Evolutionary conservation across 2,888 invertebrate species (phyloP).

Genomic region (Coremacera marginata): DNA sequence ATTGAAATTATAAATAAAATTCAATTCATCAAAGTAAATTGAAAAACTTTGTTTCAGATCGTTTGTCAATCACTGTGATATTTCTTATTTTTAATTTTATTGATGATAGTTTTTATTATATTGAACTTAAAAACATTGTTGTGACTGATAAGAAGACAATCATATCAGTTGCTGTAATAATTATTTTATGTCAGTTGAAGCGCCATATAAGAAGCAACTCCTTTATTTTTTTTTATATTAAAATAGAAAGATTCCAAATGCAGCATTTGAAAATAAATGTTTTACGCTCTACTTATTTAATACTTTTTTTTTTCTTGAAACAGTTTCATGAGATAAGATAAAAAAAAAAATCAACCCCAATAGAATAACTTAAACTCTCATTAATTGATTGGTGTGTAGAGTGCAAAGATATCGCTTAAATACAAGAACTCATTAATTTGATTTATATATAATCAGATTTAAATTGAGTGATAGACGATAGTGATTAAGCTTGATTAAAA

Average conservation of each 20-base stretch:
- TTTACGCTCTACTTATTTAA: background rate
- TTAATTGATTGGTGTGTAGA: too few species aligned
- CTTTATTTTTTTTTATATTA: background rate
- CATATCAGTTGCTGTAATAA: background rate
- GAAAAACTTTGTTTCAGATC: too few species aligned
- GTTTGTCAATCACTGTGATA: too few species aligned
- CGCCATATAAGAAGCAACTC: background rate
- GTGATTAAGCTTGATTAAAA: too few species aligned
- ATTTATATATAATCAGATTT: too few species aligned
- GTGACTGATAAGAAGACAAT: background rate
- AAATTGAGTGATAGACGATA: too few species aligned
- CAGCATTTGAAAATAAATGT: background rate
- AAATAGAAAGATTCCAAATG: background rate
- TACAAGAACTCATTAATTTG: too few species aligned
- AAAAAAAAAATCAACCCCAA: background rate
- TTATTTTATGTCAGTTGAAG: constrained; percentile 2
- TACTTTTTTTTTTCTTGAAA: background rate
- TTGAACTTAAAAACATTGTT: background rate
- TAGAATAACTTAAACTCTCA: background rate
- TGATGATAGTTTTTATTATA: too few species aligned
- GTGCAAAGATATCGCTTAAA: too few species aligned
- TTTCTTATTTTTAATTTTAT: too few species aligned
- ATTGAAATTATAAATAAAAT: too few species aligned
- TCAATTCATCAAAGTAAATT: too few species aligned
- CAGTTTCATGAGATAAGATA: background rate